Conservation (phyloP, 2,888 invertebrate genomes). For the Eutolmus rufibarbis region DNA sequence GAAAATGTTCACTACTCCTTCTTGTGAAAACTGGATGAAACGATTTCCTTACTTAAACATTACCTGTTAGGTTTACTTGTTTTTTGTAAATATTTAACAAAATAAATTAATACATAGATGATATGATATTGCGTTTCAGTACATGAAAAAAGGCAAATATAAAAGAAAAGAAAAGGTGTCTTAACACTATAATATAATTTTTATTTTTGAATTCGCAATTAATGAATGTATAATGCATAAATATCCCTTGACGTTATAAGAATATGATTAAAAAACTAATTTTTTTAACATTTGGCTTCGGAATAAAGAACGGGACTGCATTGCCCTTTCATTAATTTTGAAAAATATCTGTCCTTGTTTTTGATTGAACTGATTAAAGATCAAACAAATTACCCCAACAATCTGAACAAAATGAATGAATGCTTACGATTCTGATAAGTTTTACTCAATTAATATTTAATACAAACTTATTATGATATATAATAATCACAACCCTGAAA, state of each 20-base stretch:
- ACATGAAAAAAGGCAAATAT: neutral
- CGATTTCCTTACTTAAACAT: constrained; percentile 59
- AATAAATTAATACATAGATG: neutral
- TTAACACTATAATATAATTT: too few species aligned
- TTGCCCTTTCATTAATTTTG: neutral
- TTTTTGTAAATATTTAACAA: constrained; percentile 53
- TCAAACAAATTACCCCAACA: neutral
- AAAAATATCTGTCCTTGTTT: neutral
- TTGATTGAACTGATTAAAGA: neutral
- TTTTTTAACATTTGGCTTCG: too few species aligned
- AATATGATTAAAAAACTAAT: too few species aligned
- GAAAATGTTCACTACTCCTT: constrained; percentile 57
- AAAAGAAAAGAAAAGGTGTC: too few species aligned
- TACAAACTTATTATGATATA: neutral
- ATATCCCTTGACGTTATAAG: too few species aligned
- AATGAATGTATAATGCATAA: too few species aligned
- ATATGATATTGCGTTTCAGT: neutral
- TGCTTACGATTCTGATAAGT: neutral
- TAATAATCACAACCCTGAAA: neutral
- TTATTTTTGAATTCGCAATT: too few species aligned
- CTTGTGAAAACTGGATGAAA: constrained; percentile 58
- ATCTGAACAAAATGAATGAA: too few species aligned
- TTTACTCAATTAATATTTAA: neutral
- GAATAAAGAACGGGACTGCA: too few species aligned
- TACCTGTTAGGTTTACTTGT: constrained; percentile 52